Evolutionary conservation across 2,113 vertebrate species (phyloP).

Genomic region (Poeciliopsis retropinna): DNA sequence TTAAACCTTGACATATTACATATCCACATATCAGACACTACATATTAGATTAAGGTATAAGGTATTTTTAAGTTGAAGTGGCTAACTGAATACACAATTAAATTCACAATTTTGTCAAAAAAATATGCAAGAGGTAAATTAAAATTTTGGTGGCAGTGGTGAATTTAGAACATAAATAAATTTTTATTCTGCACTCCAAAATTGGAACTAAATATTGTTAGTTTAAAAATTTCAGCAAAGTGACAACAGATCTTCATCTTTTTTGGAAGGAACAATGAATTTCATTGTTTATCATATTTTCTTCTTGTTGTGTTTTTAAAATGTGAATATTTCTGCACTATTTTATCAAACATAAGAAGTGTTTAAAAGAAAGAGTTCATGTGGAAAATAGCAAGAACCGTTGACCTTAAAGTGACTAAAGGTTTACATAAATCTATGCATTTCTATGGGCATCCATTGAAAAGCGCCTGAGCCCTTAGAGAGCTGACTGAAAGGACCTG

Average conservation of each 20-base stretch:
- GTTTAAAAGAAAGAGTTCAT: not conserved
- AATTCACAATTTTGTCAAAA: not conserved
- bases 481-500: constrained; percentile 57
- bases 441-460: constrained; percentile 29
- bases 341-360: not conserved
- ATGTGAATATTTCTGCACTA: not conserved
- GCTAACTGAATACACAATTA: too few relatives aligned
- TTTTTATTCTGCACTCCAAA: not conserved
- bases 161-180: not conserved
- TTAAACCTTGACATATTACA: not conserved
- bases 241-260: not conserved
- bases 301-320: not conserved
- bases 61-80: too few relatives aligned
- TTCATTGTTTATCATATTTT: not conserved
- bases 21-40: too few relatives aligned
- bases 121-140: not conserved
- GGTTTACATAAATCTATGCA: constrained; percentile 5
- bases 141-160: too few relatives aligned
- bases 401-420: not conserved
- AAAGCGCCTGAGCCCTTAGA: constrained; percentile 32
- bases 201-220: not conserved
- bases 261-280: not conserved
- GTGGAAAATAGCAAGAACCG: not conserved
- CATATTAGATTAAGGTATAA: too few relatives aligned
- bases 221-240: not conserved